phyloP scores from a whole-genome alignment of 2,888 invertebrate species.

The Apomyelois bistriatella region DNA sequence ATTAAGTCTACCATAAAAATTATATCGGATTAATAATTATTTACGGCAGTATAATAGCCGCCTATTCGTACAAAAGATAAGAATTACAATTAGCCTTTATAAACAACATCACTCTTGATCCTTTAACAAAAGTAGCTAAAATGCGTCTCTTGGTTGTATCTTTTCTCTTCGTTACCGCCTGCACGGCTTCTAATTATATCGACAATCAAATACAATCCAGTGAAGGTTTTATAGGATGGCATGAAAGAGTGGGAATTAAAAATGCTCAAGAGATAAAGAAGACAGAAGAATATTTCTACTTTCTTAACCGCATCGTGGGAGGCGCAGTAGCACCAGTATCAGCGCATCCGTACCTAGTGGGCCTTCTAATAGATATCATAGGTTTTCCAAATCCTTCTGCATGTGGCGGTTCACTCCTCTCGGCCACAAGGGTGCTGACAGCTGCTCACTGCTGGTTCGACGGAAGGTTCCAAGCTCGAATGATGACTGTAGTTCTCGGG shows the following conservation, averaged over 20 bases:
- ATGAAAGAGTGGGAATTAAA: slow-evolving; percentile 46
- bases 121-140: slow-evolving; percentile 19
- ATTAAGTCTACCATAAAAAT: slow-evolving; percentile 7
- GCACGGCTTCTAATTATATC: slow-evolving; percentile 22
- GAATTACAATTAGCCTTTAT: slow-evolving; percentile 21
- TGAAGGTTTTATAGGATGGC: slow-evolving; percentile 43
- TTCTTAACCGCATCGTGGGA: slow-evolving; percentile 45
- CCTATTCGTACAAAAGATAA: slow-evolving; percentile 10
- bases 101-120: slow-evolving; percentile 19
- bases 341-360: slow-evolving; percentile 57
- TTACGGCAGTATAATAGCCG: neutral
- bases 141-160: slow-evolving; percentile 37
- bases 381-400: slow-evolving; percentile 45
- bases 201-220: slow-evolving; percentile 5
- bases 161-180: slow-evolving; percentile 28
- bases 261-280: slow-evolving; percentile 44
- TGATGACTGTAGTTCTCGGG: slow-evolving; percentile 55
- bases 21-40: slow-evolving; percentile 12
- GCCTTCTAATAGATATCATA: slow-evolving; percentile 49
- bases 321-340: slow-evolving; percentile 47
- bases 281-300: slow-evolving; percentile 29
- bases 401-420: slow-evolving; percentile 56
- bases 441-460: slow-evolving; percentile 67
- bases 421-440: slow-evolving; percentile 46
- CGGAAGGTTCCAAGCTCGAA: slow-evolving; percentile 48